Evolutionary conservation across 2,797 vertebrate species (phyloP), one percentile per base, ranked within the genome.

Genomic region (Gila robusta): DNA sequence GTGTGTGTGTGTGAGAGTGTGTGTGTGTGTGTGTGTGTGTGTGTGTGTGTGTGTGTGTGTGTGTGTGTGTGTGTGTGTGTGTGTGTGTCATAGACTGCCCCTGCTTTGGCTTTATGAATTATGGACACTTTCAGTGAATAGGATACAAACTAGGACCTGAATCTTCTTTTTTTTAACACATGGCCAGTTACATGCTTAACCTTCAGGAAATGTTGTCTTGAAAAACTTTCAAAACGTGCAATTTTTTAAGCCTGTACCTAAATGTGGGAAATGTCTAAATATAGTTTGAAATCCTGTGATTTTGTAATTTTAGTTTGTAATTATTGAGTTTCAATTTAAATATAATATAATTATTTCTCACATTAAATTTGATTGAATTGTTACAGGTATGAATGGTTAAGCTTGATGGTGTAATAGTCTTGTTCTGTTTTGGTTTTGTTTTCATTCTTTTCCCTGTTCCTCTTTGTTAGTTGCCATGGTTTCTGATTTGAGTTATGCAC

Each of bases 41-140:
- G n/a, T 72, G 62, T 32, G 62, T 44, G 39, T 9, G 64, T 66
- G n/a, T 73, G 69, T 72, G n/a, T 66, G 62, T 41, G 62, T 35
- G 39, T 14, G 64, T 52, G n/a, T 81, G 69, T 59, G 28, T 32
- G 28, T 32, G 28, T 32, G n/a, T 72, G 62, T 41, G 59, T 44
- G 39, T 14, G 64, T 66, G n/a, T 81, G 69, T 72, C 52, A 62
- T 26, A 83, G 28, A 77, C 70, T 3, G 39, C 59, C 32, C 4
- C n/a, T 41, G 59, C 35, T 76, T 77, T 76, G 59, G 59, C 62
- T 44, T 78, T 56, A 70, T 84, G 47, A 78, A 84, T 76, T 64
- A 83, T 83, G 54, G 35, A 72, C 35, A 59, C 35, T 44, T 73
- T 62, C 52, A 17, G 44, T 44, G 17, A 44, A 44, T 14, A 72